Evolutionary conservation across 2,113 vertebrate species (phyloP), one percentile per base, ranked within the genome.

Genomic region (Brachypodius melanocephalos): DNA sequence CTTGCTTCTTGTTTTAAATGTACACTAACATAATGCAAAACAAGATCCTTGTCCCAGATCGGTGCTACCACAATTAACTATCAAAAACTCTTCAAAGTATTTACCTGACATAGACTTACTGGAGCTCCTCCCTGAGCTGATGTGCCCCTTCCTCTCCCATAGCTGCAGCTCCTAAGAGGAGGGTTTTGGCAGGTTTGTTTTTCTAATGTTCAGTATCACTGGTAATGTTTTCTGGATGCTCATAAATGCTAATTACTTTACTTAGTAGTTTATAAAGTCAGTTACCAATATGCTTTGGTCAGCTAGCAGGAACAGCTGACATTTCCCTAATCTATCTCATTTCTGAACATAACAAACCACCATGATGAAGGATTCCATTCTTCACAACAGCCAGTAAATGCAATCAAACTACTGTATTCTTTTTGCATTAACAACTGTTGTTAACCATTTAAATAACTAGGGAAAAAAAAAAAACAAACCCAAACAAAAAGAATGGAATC

Each of bases 401-500:
- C 48, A 84, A 77, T 45, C 73, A 85, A 90, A 55, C 25, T 52
- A 36, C 74, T 62, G 32, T 82, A 36, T 63, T 85, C 36, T 79
- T 91, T 76, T 58, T 69, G 46, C 38, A 74, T 65, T 83, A 71
- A 82, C 42, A 72, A 66, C 38, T 62, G 29, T 22, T 90, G 73
- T 52, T 67, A 92, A 72, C 38, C 42, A 89, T 79, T 82, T 66
- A 85, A 58, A 57, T 67, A 85, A 74, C 31, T 17, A 28, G 22
- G 75, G 38, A 65, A 77, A 46, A 31, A 24, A 28, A 49, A 25
- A 51, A 49, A 26, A 49, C 4, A 40, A 77, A 18, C 11, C 18
- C 36, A 54, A 52, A 83, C 52, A 66, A 42, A 86, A 89, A 58
- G 58, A 94, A 91, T 91, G 87, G 74, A 78, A 94, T 88, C 63